These are phyloP conservation scores for Nasonia giraulti DNA, from an alignment of 1,140 invertebrate species.

Conservation along the genomic window DNA sequence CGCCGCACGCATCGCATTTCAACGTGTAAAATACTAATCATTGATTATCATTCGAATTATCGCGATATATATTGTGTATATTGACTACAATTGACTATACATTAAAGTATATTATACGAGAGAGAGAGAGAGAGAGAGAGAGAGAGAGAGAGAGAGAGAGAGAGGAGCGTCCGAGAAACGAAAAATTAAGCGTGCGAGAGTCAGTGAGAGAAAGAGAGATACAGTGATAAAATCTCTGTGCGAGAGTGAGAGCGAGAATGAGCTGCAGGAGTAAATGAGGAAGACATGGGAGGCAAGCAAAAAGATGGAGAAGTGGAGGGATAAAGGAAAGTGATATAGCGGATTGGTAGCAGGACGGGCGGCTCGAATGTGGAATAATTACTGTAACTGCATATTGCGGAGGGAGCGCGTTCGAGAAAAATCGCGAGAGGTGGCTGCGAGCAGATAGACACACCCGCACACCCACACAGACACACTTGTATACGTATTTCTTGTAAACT, in stretches of 20 bases:
- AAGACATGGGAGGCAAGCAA: conserved; percentile 48
- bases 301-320: conserved; percentile 52
- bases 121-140: conserved; percentile 37
- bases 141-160: conserved; percentile 45
- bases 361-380: conserved; percentile 3
- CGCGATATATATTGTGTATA: conserved; percentile 71
- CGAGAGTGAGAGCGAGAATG: conserved; percentile 46
- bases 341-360: not conserved
- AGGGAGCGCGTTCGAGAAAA: not conserved
- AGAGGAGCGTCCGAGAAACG: conserved; percentile 42
- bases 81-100: conserved; percentile 68
- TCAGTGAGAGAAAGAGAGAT: conserved; percentile 50
- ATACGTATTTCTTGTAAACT: conserved; percentile 76
- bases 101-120: conserved; percentile 50
- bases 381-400: not conserved
- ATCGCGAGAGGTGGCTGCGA: conserved; percentile 25
- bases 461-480: conserved; percentile 69
- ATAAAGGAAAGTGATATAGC: conserved; percentile 57
- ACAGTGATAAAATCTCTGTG: conserved; percentile 55
- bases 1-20: conserved; percentile 65
- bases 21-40: conserved; percentile 73
- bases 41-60: conserved; percentile 71
- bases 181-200: conserved; percentile 5
- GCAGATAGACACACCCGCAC: conserved; percentile 57
- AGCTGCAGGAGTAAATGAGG: conserved; percentile 36